Conservation (phyloP, 2,888 invertebrate species). For the Eumacrocentrus americanus region DNA sequence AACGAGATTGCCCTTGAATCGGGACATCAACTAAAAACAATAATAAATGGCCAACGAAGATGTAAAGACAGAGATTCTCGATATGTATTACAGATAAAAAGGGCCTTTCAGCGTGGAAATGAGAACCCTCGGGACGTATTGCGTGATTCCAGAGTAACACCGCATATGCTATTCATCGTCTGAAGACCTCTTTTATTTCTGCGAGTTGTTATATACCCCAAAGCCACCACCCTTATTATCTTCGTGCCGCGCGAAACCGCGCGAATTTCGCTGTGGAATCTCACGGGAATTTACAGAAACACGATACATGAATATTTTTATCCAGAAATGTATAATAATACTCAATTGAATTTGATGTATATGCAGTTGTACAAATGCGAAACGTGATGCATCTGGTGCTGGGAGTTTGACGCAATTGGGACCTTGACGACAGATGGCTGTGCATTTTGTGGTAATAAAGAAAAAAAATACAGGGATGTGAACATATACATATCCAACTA, state of each 20-base stretch:
- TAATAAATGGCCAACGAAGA: too few species aligned
- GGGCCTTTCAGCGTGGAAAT: conserved; percentile 8
- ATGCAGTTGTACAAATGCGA: neutral
- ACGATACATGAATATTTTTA: neutral
- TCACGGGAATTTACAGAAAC: conserved; percentile 19
- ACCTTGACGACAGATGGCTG: conserved; percentile 20
- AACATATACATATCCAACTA: neutral
- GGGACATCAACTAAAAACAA: neutral
- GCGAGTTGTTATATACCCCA: neutral
- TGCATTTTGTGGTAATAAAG: neutral
- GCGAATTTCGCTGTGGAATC: conserved; percentile 20
- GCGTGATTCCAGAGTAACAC: conserved; percentile 20
- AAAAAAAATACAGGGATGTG: neutral
- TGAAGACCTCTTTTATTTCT: too few species aligned
- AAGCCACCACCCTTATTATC: neutral
- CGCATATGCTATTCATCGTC: conserved; percentile 13
- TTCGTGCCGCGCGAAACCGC: conserved; percentile 2
- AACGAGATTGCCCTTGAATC: conserved; percentile 30
- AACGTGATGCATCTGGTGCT: conserved; percentile 23
- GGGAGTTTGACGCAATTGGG: conserved; percentile 18
- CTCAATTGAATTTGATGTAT: too few species aligned
- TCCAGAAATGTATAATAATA: too few species aligned
- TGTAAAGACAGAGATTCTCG: neutral
- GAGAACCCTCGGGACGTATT: conserved; percentile 17
- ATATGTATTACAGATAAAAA: neutral